Base-by-base conservation (phyloP, 2,888 invertebrate genomes). In the Drosophila monieri region DNA sequence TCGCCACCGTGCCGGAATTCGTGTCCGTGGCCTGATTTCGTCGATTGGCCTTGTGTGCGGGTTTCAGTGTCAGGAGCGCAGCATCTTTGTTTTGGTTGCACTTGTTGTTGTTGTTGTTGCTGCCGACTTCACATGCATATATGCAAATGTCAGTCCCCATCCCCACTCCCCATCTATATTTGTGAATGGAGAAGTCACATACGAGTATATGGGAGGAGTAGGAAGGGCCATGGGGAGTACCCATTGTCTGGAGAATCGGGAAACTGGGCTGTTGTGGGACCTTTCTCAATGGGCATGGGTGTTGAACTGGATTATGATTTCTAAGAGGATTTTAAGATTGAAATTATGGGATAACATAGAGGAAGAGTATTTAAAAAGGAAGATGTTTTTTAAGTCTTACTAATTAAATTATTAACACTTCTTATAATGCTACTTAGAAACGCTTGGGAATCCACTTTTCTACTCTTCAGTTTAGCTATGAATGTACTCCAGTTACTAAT, bases 21-120 rank as follows among this genome's bases (percentile, higher is more conserved):
- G 85, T 80, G 78, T 84, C 85, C 86, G 87, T 85, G 85, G 86
- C 84, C 84, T 86, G 79, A 78, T 85, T 85, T 85, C 66, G 77
- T 73, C 73, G 79, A 78, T 87, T 85, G 83, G 83, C 85, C 83
- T 85, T 87, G 80, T 66, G 65, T 73, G 72, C 77, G 72, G 66
- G 72, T 79, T 79, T 78, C 83, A 83, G 79, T 84, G 85, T 79
- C 85, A 86, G 74, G 77, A 71, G 65, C 54, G 69, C 69, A 73
- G 67, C 61, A 56, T 60, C 68, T 67, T 72, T 70, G 71, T 69
- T 64, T 53, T 70, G 62, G 57, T 69, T 69, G 70, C 69, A 54
- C 14, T 44, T 35, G 15, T 55, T 41, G 25, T 41, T 52, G 25
- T 41, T 52, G 23, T 6, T 35, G 18, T 58, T 41, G 23, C 32